Conservation (phyloP, 2,797 vertebrate genomes). For the Lagorchestes hirsutus region DNA sequence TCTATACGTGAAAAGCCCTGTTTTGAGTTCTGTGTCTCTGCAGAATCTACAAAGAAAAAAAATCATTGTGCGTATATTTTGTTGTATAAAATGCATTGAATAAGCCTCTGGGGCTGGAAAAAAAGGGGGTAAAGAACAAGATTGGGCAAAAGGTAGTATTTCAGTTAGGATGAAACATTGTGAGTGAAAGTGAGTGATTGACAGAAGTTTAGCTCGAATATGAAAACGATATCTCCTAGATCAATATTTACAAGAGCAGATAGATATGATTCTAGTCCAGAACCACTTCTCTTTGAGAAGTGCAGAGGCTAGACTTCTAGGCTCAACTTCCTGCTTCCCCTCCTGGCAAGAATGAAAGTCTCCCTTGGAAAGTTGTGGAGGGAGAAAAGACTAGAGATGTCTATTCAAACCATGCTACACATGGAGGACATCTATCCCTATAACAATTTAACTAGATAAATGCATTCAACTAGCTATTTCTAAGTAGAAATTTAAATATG, state of each 20-base stretch:
- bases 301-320: neutral
- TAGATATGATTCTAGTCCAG: neutral
- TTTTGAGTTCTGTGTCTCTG: neutral
- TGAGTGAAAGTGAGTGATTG: neutral
- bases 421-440: neutral
- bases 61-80: neutral
- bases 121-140: neutral
- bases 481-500: constrained; percentile 31
- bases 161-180: neutral
- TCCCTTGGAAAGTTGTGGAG: neutral
- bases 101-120: neutral
- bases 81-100: neutral
- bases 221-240: neutral
- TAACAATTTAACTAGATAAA: neutral
- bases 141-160: neutral
- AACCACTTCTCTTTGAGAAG: neutral
- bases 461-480: neutral
- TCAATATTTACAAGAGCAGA: neutral
- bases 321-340: neutral
- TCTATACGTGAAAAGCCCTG: neutral
- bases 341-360: neutral
- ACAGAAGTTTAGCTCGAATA: neutral
- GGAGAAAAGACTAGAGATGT: neutral
- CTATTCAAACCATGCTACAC: neutral
- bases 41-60: neutral